Conservation (phyloP, 2,113 vertebrate species). For the Odocoileus hemionus region DNA sequence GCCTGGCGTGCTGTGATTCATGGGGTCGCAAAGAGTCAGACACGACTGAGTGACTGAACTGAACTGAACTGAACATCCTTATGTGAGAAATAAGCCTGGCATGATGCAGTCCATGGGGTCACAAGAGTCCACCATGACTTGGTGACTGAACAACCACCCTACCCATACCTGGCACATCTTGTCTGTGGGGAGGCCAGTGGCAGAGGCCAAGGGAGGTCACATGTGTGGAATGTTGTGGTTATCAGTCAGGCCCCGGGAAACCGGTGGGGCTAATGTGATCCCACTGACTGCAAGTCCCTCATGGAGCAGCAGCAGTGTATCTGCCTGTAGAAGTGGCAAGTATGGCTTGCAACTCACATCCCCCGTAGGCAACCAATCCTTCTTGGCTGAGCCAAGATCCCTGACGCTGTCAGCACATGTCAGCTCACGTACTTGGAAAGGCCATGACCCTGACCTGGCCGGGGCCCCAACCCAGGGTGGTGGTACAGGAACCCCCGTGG, state of each 20-base stretch:
- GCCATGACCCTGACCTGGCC: neutral
- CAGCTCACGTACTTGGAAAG: neutral
- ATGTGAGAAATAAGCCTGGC: neutral
- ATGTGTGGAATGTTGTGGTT: neutral
- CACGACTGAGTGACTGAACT: no score
- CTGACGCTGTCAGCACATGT: no score
- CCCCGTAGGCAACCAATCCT: neutral
- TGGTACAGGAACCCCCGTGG: rapidly evolving
- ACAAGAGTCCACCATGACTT: neutral
- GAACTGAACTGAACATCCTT: neutral
- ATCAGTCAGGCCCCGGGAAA: neutral
- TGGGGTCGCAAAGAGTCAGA: no score
- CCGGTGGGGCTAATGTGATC: neutral
- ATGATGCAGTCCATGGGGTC: neutral
- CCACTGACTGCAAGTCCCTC: no score
- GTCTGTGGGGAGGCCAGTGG: neutral
- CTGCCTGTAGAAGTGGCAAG: neutral
- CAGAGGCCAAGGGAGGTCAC: neutral
- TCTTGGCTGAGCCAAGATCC: neutral
- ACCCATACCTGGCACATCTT: neutral
- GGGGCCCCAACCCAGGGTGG: neutral
- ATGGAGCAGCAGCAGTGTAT: neutral
- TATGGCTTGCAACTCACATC: neutral
- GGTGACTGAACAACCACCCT: neutral
- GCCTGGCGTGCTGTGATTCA: no score